These are phyloP conservation scores for Mythimna lalbum DNA, from an alignment of 2,888 invertebrate species.

Conservation along the genomic window DNA sequence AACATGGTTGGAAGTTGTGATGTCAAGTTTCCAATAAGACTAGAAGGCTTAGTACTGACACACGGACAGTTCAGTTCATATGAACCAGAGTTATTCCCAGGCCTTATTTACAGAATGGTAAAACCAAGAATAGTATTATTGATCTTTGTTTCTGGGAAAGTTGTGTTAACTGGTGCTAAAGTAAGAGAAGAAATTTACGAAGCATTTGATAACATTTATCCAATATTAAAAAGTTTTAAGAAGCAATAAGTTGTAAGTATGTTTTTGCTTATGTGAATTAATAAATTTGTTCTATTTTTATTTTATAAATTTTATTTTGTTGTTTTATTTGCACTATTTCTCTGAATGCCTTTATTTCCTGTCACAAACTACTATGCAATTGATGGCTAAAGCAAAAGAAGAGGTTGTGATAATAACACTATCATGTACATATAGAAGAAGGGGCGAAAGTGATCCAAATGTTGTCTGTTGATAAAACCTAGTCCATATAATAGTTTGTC, in stretches of 20 bases:
- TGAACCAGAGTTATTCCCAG: slow-evolving; percentile 99
- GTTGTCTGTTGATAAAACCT: too few species aligned
- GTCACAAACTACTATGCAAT: too few species aligned
- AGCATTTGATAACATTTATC: slow-evolving; percentile 99
- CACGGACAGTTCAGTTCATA: slow-evolving; percentile 96
- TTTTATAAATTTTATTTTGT: slow-evolving; percentile 33
- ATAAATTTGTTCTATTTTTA: slow-evolving; percentile 53
- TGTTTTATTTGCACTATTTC: slow-evolving; percentile 29
- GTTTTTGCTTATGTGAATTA: slow-evolving; percentile 31
- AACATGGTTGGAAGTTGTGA: slow-evolving; percentile 96
- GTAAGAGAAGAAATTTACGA: slow-evolving; percentile 98
- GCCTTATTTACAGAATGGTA: slow-evolving; percentile 99
- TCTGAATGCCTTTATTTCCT: neutral
- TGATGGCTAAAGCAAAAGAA: too few species aligned
- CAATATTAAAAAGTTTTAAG: slow-evolving; percentile 98
- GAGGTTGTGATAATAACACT: too few species aligned
- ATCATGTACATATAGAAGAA: too few species aligned
- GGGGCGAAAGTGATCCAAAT: too few species aligned
- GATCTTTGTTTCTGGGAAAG: slow-evolving; percentile 99
- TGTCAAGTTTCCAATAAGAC: slow-evolving; percentile 94
- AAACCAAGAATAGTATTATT: slow-evolving; percentile 98
- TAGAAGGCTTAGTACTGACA: slow-evolving; percentile 93
- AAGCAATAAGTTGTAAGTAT: slow-evolving; percentile 91
- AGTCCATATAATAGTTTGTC: too few species aligned
- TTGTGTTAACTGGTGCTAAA: slow-evolving; percentile 99